These are phyloP conservation scores for Pristionchus fissidentatus DNA, from an alignment of 2,888 invertebrate genomes.

Conservation along the genomic window DNA sequence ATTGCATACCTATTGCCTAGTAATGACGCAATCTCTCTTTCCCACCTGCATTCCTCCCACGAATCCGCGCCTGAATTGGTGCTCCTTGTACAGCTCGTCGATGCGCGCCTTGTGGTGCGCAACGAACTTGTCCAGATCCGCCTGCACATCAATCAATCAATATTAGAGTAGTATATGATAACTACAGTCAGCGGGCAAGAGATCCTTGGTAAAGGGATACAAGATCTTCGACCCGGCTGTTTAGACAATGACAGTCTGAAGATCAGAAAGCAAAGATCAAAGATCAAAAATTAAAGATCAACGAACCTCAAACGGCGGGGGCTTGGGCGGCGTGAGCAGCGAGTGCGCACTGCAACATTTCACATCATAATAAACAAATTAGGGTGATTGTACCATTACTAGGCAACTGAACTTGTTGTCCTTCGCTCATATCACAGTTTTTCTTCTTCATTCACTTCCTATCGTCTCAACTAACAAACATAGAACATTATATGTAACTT, in stretches of 20 bases:
- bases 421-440: no score
- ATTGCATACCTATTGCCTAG: no score
- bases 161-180: no score
- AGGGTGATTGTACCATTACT: not conserved
- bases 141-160: not conserved
- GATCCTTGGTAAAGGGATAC: not conserved
- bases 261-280: not conserved
- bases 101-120: not conserved
- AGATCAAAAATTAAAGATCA: conserved; percentile 4
- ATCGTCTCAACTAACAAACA: no score
- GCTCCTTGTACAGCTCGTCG: conserved; percentile 8
- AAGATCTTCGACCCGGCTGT: not conserved
- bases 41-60: conserved; percentile 2
- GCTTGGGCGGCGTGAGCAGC: not conserved
- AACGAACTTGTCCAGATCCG: not conserved
- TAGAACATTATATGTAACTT: no score
- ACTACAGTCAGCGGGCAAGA: not conserved
- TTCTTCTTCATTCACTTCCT: no score
- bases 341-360: conserved; percentile 26
- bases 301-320: conserved; percentile 6
- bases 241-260: no score
- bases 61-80: not conserved
- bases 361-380: no score
- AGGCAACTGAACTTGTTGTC: not conserved
- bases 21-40: not conserved